phyloP scores from a whole-genome alignment of 2,113 vertebrate species.

The Crocuta crocuta region DNA sequence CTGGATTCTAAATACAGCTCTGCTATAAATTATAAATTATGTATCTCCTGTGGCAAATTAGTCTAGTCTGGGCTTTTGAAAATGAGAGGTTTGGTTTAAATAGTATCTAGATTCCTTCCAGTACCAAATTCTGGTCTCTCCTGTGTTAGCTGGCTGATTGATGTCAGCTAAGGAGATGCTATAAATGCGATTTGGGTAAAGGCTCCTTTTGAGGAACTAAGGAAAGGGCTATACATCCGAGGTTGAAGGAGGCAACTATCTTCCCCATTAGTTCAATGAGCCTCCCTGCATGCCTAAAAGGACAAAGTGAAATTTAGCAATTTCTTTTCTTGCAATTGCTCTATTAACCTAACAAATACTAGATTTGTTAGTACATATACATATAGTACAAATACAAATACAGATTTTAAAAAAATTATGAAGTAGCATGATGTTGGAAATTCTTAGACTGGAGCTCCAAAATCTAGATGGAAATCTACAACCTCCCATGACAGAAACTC shows the following conservation, averaged over 20 bases:
- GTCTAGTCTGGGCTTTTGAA: not conserved
- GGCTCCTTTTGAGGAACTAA: not conserved
- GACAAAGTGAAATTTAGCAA: not conserved
- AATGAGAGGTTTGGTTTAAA: conserved; percentile 28
- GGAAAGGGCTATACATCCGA: not conserved
- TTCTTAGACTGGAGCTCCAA: conserved; percentile 4
- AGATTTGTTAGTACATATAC: too few relatives aligned
- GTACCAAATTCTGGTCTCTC: not conserved
- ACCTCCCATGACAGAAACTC: not conserved
- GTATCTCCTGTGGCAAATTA: conserved; percentile 1
- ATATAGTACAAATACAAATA: too few relatives aligned
- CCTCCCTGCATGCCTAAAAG: not conserved
- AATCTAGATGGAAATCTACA: conserved; percentile 25
- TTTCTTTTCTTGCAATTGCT: conserved; percentile 8
- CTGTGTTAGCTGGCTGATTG: not conserved
- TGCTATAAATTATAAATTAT: conserved; percentile 29
- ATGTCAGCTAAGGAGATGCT: not conserved
- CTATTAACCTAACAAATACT: not conserved
- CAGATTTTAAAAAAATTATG: not conserved
- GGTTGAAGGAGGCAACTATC: not conserved
- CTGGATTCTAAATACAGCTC: not conserved
- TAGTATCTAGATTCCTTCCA: not conserved
- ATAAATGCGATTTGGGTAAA: not conserved
- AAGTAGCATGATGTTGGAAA: conserved; percentile 23
- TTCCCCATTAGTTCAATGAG: not conserved